These are phyloP conservation scores for Papilio glaucus DNA, from an alignment of 1,140 invertebrate genomes.

Conservation along the genomic window DNA sequence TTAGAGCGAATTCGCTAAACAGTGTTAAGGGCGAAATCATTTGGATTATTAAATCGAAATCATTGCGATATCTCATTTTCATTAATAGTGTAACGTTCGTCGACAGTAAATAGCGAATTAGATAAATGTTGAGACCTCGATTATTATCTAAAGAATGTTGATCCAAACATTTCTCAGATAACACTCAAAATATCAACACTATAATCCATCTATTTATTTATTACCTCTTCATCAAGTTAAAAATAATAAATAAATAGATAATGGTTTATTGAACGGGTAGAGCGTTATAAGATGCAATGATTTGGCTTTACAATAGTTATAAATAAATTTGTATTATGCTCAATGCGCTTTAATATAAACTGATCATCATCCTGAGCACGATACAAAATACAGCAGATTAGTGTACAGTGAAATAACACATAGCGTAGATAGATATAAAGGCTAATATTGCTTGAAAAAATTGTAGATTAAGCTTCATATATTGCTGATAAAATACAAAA, in stretches of 20 bases:
- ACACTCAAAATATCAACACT: constrained; percentile 22
- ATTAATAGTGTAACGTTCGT: constrained; percentile 19
- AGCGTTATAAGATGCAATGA: constrained; percentile 53
- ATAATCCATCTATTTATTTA: not conserved
- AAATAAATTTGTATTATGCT: constrained; percentile 6
- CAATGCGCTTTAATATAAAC: not conserved
- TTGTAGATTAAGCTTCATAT: not conserved
- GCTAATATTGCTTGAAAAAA: not conserved
- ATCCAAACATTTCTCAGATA: constrained; percentile 2
- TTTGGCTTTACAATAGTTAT: constrained; percentile 27
- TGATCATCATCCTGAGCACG: not conserved
- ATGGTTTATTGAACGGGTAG: constrained; percentile 38
- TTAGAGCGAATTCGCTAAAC: too few species aligned
- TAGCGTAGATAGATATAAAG: constrained; percentile 9
- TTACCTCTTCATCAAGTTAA: not conserved
- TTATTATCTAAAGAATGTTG: constrained; percentile 21
- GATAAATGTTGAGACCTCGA: constrained; percentile 7
- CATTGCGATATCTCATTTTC: not conserved
- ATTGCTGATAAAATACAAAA: not conserved
- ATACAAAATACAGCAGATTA: constrained; percentile 5
- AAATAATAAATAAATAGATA: constrained; percentile 23
- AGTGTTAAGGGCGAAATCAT: not conserved
- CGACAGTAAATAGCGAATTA: constrained; percentile 20
- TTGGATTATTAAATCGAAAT: not conserved
- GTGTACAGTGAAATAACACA: constrained; percentile 10